Evolutionary conservation across 2,797 vertebrate genomes (phyloP), one percentile per base, ranked within the genome.

Genomic region (Valencia hispanica): DNA sequence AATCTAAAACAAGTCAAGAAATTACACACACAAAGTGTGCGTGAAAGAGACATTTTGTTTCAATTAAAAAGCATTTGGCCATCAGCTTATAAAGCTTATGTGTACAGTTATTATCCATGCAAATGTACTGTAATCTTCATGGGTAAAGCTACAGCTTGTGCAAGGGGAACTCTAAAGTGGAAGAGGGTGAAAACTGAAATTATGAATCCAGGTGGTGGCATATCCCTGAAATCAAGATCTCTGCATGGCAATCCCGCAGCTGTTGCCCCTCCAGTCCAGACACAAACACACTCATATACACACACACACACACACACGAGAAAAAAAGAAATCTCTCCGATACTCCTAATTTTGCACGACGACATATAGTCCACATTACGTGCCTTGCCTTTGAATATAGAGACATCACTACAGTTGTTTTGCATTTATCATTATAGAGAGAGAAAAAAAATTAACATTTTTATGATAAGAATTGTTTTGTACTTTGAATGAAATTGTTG

Each of bases 331-430:
- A 95, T 97, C 94, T 97, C 96, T 98, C 96, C 96, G 96, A 94
- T 97, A 97, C 97, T 97, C 96, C 96, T 98, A 61, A 96, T 98
- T 99, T 99, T 99, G 98, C 98, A 99, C 98, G 98, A 98, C 97
- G 96, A 96, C 97, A 97, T 97, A 97, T 97, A 96, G 97, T 98
- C 97, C 97, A 99, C 98, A 96, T 99, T 96, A 99, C 97, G 98
- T 99, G 98, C 98, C 98, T 99, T 99, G 97, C 97, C 97, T 98
- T 98, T 96, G 96, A 98, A 96, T 97, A 96, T 97, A 96, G 96
- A 95, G 96, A 98, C 97, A 97, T 98, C 98, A 97, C 96, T 97
- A 97, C 97, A 97, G 96, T 97, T 98, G 96, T 98, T 98, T 99
- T 98, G 97, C 98, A 97, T 99, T 98, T 99, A 98, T 97, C 92